These are phyloP conservation scores for Metellina segmentata DNA, from an alignment of 2,888 invertebrate genomes.

Conservation along the genomic window DNA sequence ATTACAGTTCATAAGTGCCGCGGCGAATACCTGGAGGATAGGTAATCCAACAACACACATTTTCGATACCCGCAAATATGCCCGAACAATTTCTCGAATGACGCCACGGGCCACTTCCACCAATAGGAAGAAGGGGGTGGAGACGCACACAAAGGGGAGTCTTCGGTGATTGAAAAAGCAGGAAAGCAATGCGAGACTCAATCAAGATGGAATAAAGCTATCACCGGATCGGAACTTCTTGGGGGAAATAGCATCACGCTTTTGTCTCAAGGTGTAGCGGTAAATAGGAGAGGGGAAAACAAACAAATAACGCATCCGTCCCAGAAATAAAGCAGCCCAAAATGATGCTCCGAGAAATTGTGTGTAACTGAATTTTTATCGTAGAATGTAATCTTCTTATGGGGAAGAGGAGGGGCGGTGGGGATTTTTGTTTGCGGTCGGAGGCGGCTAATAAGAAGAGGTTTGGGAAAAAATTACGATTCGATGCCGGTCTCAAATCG, in stretches of 20 bases:
- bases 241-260: conserved; percentile 22
- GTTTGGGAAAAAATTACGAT: not conserved
- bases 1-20: not conserved
- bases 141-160: not conserved
- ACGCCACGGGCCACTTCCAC: not conserved
- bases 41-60: conserved; percentile 1
- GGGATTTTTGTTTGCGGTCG: conserved; percentile 26
- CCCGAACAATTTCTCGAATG: conserved; percentile 9
- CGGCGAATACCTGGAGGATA: not conserved
- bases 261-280: not conserved
- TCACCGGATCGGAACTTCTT: not conserved
- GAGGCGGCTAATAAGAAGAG: conserved; percentile 38
- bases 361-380: conserved; percentile 40
- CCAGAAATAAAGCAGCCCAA: not conserved
- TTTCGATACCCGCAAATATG: not conserved
- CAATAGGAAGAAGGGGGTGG: not conserved
- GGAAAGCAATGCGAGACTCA: conserved; percentile 31
- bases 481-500: not conserved
- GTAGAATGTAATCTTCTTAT: conserved; percentile 52
- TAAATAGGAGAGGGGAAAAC: not conserved
- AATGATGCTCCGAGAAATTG: conserved; percentile 10
- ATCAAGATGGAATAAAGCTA: conserved; percentile 54
- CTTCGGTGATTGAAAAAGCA: conserved; percentile 40
- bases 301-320: too few relatives aligned
- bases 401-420: not conserved